Percentiles rank a stretch among this genome's conserved stretches.
phyloP scores from a whole-genome alignment of 2,888 invertebrate species.

The Cybosia mesomella region DNA sequence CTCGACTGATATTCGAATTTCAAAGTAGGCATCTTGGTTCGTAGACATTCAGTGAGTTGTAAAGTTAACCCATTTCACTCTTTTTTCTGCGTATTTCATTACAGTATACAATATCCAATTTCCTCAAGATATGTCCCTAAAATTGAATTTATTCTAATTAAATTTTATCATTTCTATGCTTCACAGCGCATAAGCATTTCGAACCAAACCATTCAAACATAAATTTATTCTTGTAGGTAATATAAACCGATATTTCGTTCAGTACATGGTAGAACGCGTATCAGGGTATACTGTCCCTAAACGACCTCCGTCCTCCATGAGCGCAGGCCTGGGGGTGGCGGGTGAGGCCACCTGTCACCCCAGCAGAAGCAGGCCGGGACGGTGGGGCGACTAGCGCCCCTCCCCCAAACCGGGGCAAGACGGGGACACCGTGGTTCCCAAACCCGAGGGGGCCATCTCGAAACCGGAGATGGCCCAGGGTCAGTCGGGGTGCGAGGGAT shows the following conservation, averaged over 20 bases:
- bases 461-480: no score
- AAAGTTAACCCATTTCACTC: background rate
- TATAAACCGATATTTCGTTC: constrained; percentile 4
- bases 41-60: background rate
- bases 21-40: background rate
- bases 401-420: no score
- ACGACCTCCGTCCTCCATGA: no score
- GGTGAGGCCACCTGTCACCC: no score
- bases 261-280: background rate
- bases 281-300: background rate
- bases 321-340: no score
- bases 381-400: no score
- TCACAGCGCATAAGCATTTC: background rate
- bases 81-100: background rate
- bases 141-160: constrained; percentile 6
- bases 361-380: no score
- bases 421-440: no score
- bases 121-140: background rate
- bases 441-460: no score
- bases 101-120: background rate
- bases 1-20: background rate
- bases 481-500: no score
- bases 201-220: background rate
- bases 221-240: background rate
- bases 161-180: background rate